A percentile compares a stretch with the other conserved stretches of the same genome.
These are phyloP conservation scores for Opisthograptis luteolata DNA, from an alignment of 2,888 invertebrate genomes.

Conservation along the genomic window DNA sequence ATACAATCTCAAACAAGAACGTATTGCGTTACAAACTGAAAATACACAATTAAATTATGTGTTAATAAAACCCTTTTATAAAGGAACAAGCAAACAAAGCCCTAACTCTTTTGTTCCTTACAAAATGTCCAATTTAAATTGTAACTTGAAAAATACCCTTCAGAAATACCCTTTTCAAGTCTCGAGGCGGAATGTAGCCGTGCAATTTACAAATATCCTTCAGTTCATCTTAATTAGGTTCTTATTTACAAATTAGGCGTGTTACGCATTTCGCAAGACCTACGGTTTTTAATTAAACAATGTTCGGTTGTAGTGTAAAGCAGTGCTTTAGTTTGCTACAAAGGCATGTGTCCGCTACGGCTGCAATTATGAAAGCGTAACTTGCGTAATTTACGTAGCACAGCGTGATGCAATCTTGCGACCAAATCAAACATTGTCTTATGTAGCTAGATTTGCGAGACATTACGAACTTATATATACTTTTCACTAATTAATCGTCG, in stretches of 20 bases:
- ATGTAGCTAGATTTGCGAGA: too few relatives aligned
- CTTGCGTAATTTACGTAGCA: too few relatives aligned
- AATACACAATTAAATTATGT: not conserved
- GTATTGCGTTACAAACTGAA: not conserved
- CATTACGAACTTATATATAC: too few relatives aligned
- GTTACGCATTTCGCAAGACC: conserved; percentile 22
- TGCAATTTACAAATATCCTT: conserved; percentile 20
- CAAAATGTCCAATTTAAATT: conserved; percentile 6
- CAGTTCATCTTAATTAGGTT: conserved; percentile 24
- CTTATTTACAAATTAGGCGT: conserved; percentile 25
- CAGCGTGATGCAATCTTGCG: too few relatives aligned
- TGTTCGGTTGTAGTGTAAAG: not conserved
- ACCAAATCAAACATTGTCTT: too few relatives aligned
- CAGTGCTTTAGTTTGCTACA: conserved; percentile 10
- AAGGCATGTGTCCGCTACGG: not conserved
- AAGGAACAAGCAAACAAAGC: not conserved
- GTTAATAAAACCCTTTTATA: conserved; percentile 1
- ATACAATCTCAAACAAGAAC: too few relatives aligned
- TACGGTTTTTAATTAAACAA: conserved; percentile 34
- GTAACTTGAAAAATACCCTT: conserved; percentile 15
- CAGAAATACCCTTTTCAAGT: conserved; percentile 1
- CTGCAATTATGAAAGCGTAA: too few relatives aligned
- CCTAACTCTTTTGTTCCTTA: conserved; percentile 5
- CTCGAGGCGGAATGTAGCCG: conserved; percentile 2
- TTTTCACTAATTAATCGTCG: too few relatives aligned